These are phyloP conservation scores for Chrysina gloriosa DNA, from an alignment of 2,888 invertebrate species.

Conservation along the genomic window DNA sequence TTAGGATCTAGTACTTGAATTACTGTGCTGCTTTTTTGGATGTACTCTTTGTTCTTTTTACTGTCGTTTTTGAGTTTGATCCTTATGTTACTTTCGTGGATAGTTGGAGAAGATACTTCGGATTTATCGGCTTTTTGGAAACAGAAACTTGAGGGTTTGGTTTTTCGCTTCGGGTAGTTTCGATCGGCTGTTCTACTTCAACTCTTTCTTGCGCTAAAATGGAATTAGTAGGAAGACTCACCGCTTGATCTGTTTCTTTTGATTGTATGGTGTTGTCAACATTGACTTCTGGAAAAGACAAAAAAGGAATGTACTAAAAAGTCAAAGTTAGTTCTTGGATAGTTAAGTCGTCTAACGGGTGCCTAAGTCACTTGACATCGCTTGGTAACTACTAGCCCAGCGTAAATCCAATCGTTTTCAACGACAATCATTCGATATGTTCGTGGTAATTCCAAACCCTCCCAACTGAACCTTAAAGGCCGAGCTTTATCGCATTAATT, in stretches of 20 bases:
- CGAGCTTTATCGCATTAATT: too few relatives aligned
- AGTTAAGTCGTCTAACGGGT: too few relatives aligned
- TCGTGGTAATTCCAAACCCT: too few relatives aligned
- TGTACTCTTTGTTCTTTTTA: conserved; percentile 54
- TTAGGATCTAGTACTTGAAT: conserved; percentile 59
- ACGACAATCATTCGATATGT: too few relatives aligned
- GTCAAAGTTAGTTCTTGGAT: background rate
- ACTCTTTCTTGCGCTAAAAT: conserved; percentile 45
- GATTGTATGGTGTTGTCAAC: conserved; percentile 36
- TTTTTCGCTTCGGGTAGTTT: conserved; percentile 41
- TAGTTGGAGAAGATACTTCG: background rate
- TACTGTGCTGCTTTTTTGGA: conserved; percentile 63
- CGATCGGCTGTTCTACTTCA: background rate
- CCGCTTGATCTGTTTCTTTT: conserved; percentile 59
- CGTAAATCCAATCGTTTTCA: too few relatives aligned
- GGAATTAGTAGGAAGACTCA: conserved; percentile 56
- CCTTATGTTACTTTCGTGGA: conserved; percentile 37
- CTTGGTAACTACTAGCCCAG: too few relatives aligned
- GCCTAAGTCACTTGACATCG: too few relatives aligned
- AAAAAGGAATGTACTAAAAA: background rate
- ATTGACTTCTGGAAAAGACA: conserved; percentile 17
- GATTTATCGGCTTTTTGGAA: conserved; percentile 27
- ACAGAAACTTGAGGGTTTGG: conserved; percentile 46
- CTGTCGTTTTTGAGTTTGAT: conserved; percentile 26
- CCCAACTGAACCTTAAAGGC: too few relatives aligned